Percentiles rank a stretch among this genome's conserved stretches.
phyloP scores from a whole-genome alignment of 2,797 vertebrate genomes.

The Discoglossus pictus region DNA sequence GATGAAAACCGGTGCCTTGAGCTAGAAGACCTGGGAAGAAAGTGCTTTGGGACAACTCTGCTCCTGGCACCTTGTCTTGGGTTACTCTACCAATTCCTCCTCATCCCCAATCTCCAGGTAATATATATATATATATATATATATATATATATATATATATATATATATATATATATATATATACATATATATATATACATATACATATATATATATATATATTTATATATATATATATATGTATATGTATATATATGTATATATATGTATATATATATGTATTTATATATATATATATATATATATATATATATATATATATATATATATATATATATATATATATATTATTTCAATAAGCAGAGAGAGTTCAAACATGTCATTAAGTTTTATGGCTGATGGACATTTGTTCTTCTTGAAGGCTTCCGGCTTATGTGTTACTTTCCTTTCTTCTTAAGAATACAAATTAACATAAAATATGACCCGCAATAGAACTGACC shows the following conservation, averaged over 20 bases:
- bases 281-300: neutral
- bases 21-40: slow-evolving; percentile 3
- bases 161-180: neutral
- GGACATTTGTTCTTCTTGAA: slow-evolving; percentile 66
- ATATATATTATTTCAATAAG: neutral
- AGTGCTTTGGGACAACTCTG: slow-evolving; percentile 1
- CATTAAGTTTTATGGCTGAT: slow-evolving; percentile 73
- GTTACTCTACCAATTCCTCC: too few relatives aligned
- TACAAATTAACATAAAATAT: slow-evolving; percentile 57
- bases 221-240: neutral
- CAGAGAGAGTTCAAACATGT: slow-evolving; percentile 62
- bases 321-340: neutral
- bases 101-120: slow-evolving; percentile 18
- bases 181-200: neutral
- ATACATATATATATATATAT: neutral
- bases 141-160: neutral
- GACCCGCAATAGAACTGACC: slow-evolving; percentile 54
- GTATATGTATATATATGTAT: neutral
- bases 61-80: too few relatives aligned
- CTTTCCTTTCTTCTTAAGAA: slow-evolving; percentile 50
- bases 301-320: neutral
- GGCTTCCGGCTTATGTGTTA: slow-evolving; percentile 72
- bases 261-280: neutral
- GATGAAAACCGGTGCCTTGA: slow-evolving; percentile 52
- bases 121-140: neutral